Percentiles rank a stretch among this genome's conserved stretches.
These are phyloP conservation scores for Stenurella melanura DNA, from an alignment of 2,888 invertebrate species.

Conservation along the genomic window DNA sequence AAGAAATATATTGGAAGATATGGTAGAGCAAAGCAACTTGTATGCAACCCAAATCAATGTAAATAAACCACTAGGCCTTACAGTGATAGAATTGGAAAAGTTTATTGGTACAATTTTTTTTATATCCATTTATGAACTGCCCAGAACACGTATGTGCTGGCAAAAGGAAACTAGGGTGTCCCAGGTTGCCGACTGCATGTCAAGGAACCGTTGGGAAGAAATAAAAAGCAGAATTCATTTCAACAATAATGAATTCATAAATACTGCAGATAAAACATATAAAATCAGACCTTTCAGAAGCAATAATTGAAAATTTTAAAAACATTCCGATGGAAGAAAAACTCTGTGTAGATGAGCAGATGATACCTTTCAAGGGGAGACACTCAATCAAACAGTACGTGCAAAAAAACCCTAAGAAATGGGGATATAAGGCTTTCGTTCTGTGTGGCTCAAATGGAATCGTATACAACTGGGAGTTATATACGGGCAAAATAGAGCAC, in stretches of 20 bases:
- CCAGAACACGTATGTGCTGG: background rate
- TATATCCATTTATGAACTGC: background rate
- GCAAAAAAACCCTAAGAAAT: background rate
- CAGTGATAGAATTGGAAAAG: background rate
- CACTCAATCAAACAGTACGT: background rate
- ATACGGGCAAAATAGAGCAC: background rate
- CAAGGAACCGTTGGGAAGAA: background rate
- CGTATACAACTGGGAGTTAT: background rate
- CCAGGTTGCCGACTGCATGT: background rate
- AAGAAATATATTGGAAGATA: too few relatives aligned
- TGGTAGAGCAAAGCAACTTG: too few relatives aligned
- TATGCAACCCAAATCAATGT: too few relatives aligned
- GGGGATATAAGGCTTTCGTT: background rate
- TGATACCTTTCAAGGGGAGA: background rate
- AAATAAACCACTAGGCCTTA: too few relatives aligned
- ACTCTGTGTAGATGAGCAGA: background rate
- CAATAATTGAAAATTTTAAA: background rate
- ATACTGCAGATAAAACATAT: background rate
- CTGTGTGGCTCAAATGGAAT: background rate
- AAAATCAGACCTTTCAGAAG: background rate
- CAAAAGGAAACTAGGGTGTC: background rate
- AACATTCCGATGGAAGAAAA: background rate
- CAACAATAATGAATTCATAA: background rate
- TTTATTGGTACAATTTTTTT: background rate
- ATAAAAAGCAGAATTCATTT: background rate